A percentile compares a stretch with the other conserved stretches of the same genome.
phyloP scores from a whole-genome alignment of 2,888 invertebrate genomes.

The Hirtodrosophila confusa region DNA sequence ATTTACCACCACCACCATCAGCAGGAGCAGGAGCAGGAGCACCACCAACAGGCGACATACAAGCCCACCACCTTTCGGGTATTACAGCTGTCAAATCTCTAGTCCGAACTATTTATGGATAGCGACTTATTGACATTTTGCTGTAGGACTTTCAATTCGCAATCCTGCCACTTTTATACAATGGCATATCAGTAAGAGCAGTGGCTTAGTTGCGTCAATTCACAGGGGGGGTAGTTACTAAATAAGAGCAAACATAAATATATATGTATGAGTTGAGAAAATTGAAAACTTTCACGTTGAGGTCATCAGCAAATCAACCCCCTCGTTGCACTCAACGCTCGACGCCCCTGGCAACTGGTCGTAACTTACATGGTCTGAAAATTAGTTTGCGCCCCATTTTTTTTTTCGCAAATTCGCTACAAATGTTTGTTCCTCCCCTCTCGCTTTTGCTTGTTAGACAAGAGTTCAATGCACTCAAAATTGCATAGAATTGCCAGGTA shows the following conservation, averaged over 20 bases:
- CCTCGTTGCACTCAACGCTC: neutral
- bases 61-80: neutral
- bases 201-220: neutral
- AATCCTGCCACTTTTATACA: conserved; percentile 12
- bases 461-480: conserved; percentile 55
- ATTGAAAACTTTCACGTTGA: neutral
- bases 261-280: no score
- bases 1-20: conserved; percentile 24
- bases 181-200: conserved; percentile 16
- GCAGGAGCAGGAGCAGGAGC: no score
- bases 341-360: conserved; percentile 27
- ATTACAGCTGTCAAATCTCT: conserved; percentile 51
- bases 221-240: no score
- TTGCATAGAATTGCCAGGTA: conserved; percentile 30
- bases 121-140: conserved; percentile 47
- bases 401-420: conserved; percentile 48
- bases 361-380: conserved; percentile 34
- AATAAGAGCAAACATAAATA: no score
- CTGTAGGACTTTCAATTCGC: conserved; percentile 5
- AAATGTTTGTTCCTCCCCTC: conserved; percentile 17
- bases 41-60: conserved; percentile 17
- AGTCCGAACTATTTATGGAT: conserved; percentile 26
- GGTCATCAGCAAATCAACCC: neutral
- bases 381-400: conserved; percentile 60
- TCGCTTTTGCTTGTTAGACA: conserved; percentile 16